Conservation (phyloP, 2,113 vertebrate genomes). For the Ivindomyrus marchei region DNA sequence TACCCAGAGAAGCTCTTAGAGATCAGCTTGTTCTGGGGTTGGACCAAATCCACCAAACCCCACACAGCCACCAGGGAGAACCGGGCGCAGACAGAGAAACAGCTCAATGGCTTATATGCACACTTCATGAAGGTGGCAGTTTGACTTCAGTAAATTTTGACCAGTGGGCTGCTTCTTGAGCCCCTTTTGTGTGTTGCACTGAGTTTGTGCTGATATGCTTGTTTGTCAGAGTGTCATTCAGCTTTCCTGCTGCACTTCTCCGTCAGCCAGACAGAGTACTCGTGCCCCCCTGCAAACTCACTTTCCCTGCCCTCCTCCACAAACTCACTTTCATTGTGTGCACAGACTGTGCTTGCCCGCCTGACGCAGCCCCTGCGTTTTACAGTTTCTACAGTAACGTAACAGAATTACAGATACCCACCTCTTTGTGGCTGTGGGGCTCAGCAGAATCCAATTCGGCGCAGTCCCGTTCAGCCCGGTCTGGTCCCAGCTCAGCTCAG, state of each 20-base stretch:
- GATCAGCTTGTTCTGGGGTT: neutral
- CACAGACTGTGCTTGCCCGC: neutral
- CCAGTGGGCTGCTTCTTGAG: neutral
- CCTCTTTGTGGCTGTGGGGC: neutral
- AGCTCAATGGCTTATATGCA: neutral
- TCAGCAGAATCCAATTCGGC: neutral
- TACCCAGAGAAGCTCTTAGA: neutral
- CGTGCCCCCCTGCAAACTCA: neutral
- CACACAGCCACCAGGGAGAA: neutral
- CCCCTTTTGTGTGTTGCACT: neutral
- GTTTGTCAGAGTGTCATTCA: constrained; percentile 31
- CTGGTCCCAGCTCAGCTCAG: neutral
- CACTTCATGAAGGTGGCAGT: neutral
- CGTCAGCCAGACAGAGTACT: neutral
- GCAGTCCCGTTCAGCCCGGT: neutral
- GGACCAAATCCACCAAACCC: neutral
- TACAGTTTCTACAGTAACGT: neutral
- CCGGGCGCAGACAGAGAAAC: neutral
- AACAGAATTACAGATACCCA: constrained; percentile 6
- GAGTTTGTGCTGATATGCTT: constrained; percentile 21
- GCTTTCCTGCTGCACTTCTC: constrained; percentile 31
- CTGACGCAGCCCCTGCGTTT: neutral
- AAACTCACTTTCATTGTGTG: neutral
- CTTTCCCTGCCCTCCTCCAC: neutral
- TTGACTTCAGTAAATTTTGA: neutral